phyloP scores from a whole-genome alignment of 2,888 invertebrate genomes.

The Bellardia bayeri region DNA sequence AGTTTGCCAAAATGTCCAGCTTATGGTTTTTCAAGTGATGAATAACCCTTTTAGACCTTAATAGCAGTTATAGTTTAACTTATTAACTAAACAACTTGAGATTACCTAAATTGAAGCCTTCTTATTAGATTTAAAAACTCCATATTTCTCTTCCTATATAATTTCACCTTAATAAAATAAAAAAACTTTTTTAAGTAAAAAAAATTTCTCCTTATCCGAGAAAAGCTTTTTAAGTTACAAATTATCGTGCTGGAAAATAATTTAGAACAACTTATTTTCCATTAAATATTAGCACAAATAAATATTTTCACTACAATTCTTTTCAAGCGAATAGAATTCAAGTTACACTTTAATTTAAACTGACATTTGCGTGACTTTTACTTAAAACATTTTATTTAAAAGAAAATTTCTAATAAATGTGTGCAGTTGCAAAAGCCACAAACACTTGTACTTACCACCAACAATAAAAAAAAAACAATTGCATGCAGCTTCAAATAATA shows the following conservation, averaged over 20 bases:
- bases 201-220: not conserved
- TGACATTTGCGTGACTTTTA: conserved; percentile 63
- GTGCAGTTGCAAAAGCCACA: not conserved
- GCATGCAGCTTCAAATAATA: conserved; percentile 17
- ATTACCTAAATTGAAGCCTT: too few relatives aligned
- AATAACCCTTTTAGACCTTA: too few relatives aligned
- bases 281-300: conserved; percentile 3
- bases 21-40: too few relatives aligned
- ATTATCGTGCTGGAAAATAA: conserved; percentile 5
- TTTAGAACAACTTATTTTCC: not conserved
- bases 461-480: not conserved
- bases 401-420: not conserved
- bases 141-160: too few relatives aligned
- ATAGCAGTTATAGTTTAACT: too few relatives aligned
- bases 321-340: not conserved
- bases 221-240: not conserved
- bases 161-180: too few relatives aligned
- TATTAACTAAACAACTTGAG: too few relatives aligned
- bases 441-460: conserved; percentile 25
- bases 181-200: too few relatives aligned
- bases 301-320: conserved; percentile 16
- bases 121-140: too few relatives aligned
- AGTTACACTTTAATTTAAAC: conserved; percentile 45
- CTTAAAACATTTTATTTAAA: conserved; percentile 32
- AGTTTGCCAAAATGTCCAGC: too few relatives aligned